Percentiles rank a stretch among this genome's conserved stretches.
These are phyloP conservation scores for Notiomystis cincta DNA, from an alignment of 2,113 vertebrate genomes.

Conservation along the genomic window DNA sequence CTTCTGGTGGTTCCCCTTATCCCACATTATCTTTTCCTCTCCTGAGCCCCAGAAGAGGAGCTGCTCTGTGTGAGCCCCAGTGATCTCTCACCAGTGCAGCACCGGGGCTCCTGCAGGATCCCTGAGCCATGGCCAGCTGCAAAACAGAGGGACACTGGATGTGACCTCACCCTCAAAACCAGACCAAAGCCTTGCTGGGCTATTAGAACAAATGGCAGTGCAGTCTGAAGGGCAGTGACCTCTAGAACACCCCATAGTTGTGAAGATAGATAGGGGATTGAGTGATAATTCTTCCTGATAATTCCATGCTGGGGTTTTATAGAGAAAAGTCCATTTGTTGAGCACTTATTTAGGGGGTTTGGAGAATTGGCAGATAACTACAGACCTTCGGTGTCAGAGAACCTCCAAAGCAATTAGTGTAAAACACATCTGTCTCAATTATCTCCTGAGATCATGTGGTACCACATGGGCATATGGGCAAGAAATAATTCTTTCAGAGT, in stretches of 20 bases:
- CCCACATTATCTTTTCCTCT: background rate
- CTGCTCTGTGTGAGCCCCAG: background rate
- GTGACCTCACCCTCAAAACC: background rate
- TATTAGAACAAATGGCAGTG: background rate
- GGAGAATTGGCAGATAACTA: constrained; percentile 13
- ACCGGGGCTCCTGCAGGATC: background rate
- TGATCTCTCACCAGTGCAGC: background rate
- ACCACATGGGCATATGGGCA: background rate
- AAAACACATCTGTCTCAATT: constrained; percentile 8
- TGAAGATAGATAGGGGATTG: background rate
- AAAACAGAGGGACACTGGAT: background rate
- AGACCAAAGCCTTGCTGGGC: background rate
- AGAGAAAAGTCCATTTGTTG: background rate
- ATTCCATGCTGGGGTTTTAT: background rate
- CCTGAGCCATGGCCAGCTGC: background rate
- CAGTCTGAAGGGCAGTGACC: background rate
- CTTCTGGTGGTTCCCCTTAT: background rate
- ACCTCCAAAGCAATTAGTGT: constrained; percentile 48
- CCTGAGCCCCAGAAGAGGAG: background rate
- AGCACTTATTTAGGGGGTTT: background rate
- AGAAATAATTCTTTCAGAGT: background rate
- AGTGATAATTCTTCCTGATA: background rate
- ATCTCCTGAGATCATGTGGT: background rate
- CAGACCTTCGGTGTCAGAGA: constrained; percentile 16
- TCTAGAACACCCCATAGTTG: background rate